Evolutionary conservation across 2,113 vertebrate genomes (phyloP).

Genomic region (Hymenochirus boettgeri): DNA sequence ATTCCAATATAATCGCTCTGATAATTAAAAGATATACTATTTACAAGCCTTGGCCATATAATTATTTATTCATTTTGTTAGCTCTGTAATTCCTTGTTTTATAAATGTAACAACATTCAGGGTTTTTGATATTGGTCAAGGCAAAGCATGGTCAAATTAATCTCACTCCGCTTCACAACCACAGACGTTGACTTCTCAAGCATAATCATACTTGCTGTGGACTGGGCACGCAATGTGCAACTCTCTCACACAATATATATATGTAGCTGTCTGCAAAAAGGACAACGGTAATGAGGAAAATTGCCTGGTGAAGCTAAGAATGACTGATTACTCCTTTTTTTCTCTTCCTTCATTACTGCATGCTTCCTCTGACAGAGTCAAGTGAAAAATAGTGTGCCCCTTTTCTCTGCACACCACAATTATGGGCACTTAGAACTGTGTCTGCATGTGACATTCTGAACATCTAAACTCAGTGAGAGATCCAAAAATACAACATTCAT

Average conservation of each 20-base stretch:
- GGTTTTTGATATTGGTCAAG: no score
- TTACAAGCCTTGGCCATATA: no score
- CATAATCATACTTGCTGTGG: constrained; percentile 52
- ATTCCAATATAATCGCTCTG: no score
- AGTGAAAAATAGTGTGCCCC: not conserved
- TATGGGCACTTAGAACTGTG: constrained; percentile 7
- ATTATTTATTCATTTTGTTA: no score
- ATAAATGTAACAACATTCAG: no score
- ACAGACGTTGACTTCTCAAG: constrained; percentile 55
- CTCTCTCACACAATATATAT: not conserved
- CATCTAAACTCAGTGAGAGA: not conserved
- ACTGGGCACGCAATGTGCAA: constrained; percentile 44
- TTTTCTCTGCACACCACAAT: accelerated
- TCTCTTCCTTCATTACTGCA: constrained; percentile 12
- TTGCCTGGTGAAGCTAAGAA: constrained; percentile 49
- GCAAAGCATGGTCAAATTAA: no score
- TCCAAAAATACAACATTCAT: constrained; percentile 29
- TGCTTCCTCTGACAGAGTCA: not conserved
- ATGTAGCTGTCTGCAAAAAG: constrained; percentile 58
- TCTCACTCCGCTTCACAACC: constrained; percentile 55
- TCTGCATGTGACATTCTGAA: not conserved
- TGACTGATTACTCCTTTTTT: constrained; percentile 55
- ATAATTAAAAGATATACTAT: no score
- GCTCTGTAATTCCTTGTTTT: no score
- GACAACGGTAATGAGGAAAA: constrained; percentile 61